Base-by-base conservation (phyloP, 92 coral and sea anemone genomes). In the Hydrozoanthus gracilis region DNA sequence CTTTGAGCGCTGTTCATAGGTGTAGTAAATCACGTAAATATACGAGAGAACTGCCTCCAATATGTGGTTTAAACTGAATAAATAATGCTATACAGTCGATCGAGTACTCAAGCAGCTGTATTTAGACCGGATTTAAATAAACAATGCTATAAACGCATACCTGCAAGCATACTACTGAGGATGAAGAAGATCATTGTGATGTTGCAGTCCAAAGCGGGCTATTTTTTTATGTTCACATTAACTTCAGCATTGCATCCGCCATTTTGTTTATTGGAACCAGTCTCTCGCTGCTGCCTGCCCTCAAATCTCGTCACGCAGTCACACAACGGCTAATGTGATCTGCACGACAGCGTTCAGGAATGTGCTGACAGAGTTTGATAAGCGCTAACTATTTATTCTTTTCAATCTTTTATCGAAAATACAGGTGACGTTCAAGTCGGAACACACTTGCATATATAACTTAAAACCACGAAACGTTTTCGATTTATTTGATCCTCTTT, bases 251-350 rank as follows among this genome's bases (percentile, higher is more conserved):
- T 27, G 39, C 39, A 27, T 27, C 66, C 16, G 66, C 66, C 66
- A 60, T 65, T 65, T 65, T 65, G 71, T 65, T 65, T 65, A 20
- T 65, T 65, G 44, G 27, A 20, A 44, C 71, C 71, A 65, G 71
- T 16, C 71, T 39, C 71, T 8, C 7, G 71, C 44, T 65, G 39
- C 39, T 27, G 39, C 39, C 39, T 27, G 39, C 27, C 11, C 8
- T 65, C 17, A 64, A 4, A 39, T 44, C 3, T 65, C 71, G 71
- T 0, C 71, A 39, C 6, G 71, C 58, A 6, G 58, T 65, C 71
- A 65, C 71, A 20, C 71, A 17, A 17, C 58, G 58, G 11, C 58
- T 6, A 52, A 52, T 6, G 11, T 52, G 11, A 52, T 52, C 2
- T 52, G 7, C 11, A 52, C 58, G 58, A 52, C 58, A 52, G 11